Evolutionary conservation across 2,888 invertebrate genomes (phyloP).

Genomic region (Leucophora obtusa): DNA sequence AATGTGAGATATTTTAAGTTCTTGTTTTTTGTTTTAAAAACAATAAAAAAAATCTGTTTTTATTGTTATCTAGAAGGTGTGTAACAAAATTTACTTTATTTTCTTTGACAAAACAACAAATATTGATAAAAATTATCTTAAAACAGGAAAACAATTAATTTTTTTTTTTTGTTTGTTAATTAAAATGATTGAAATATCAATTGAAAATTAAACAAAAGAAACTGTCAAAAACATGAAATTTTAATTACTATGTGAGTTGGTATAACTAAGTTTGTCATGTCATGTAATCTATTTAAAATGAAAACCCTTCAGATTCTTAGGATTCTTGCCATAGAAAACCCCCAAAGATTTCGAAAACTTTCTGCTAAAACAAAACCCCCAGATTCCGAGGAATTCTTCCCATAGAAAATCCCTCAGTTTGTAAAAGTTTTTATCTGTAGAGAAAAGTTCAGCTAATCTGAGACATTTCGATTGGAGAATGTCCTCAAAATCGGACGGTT

Average conservation of each 20-base stretch:
- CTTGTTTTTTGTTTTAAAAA: not conserved
- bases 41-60: not conserved
- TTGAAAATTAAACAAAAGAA: not conserved
- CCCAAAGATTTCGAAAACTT: too few relatives aligned
- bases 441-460: too few relatives aligned
- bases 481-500: too few relatives aligned
- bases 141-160: not conserved
- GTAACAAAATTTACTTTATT: not conserved
- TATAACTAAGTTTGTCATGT: too few relatives aligned
- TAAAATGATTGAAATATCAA: not conserved
- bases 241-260: conserved; percentile 2
- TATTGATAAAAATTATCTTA: not conserved
- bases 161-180: not conserved
- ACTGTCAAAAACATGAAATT: not conserved
- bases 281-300: too few relatives aligned
- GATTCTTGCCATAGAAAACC: too few relatives aligned
- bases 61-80: not conserved
- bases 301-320: too few relatives aligned
- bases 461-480: too few relatives aligned
- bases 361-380: too few relatives aligned
- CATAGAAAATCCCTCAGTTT: too few relatives aligned
- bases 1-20: not conserved
- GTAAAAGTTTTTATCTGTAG: too few relatives aligned
- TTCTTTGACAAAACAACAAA: not conserved
- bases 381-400: too few relatives aligned